Evolutionary conservation across 1,140 invertebrate species (phyloP).

Genomic region (Mya arenaria): DNA sequence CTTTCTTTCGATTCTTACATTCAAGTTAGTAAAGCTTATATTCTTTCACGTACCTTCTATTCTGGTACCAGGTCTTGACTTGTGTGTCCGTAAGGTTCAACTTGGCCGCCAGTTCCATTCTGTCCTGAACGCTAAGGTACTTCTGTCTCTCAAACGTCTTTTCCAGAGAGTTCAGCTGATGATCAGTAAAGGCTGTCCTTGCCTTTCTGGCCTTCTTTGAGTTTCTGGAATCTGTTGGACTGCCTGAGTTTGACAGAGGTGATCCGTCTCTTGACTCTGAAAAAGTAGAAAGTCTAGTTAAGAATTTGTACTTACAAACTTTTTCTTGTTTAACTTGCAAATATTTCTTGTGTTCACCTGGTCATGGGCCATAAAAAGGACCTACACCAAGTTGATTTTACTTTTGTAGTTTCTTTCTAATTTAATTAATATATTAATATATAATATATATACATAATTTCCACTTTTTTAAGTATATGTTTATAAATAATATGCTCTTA

Average conservation of each 20-base stretch:
- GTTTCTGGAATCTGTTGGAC: not conserved
- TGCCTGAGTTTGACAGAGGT: not conserved
- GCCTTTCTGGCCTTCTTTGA: slow-evolving; percentile 98
- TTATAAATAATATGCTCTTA: too few species aligned
- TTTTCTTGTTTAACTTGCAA: too few species aligned
- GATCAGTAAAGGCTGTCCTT: slow-evolving; percentile 98
- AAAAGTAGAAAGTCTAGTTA: slow-evolving; percentile 22
- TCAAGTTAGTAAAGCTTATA: too few species aligned
- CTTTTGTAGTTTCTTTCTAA: too few species aligned
- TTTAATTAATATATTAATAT: too few species aligned
- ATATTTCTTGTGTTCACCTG: too few species aligned
- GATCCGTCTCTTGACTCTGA: slow-evolving; percentile 38
- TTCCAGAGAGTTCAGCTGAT: slow-evolving; percentile 97
- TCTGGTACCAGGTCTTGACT: slow-evolving; percentile 57
- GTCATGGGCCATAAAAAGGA: not conserved
- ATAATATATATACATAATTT: too few species aligned
- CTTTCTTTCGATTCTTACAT: not conserved
- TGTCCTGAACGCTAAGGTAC: slow-evolving; percentile 98
- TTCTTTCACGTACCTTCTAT: slow-evolving; percentile 42
- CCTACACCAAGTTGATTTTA: too few species aligned
- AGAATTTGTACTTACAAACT: too few species aligned
- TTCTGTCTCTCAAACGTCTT: slow-evolving; percentile 99
- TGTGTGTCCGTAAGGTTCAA: slow-evolving; percentile 86
- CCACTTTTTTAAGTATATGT: too few species aligned
- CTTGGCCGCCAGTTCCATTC: slow-evolving; percentile 98